Conservation (phyloP, 64 coral and sea anemone species). For the Montipora sp. region DNA sequence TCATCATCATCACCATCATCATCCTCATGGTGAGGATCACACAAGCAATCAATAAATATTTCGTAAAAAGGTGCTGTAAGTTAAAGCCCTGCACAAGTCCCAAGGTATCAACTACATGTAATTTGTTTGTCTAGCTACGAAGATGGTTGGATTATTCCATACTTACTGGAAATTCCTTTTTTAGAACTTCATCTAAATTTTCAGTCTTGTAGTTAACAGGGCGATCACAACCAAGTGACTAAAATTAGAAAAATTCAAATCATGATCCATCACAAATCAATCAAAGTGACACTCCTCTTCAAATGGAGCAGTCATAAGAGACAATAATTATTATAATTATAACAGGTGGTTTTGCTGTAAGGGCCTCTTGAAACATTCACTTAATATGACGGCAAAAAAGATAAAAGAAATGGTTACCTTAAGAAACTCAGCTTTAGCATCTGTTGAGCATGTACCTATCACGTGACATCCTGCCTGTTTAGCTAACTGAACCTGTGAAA, state of each 20-base stretch:
- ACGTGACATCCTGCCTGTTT: conserved; percentile 88
- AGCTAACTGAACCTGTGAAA: conserved; percentile 76
- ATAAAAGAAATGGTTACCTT: conserved; percentile 24
- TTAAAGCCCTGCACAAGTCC: too few species aligned
- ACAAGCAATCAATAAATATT: too few species aligned
- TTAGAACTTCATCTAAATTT: conserved; percentile 82
- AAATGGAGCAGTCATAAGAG: too few species aligned
- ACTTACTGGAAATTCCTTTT: conserved; percentile 87
- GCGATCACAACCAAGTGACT: conserved; percentile 90
- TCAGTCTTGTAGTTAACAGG: conserved; percentile 91
- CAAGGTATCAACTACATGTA: too few species aligned
- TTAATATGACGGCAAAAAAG: not conserved
- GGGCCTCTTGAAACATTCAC: not conserved
- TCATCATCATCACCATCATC: too few species aligned
- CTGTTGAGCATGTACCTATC: conserved; percentile 89
- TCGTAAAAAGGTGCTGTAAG: too few species aligned
- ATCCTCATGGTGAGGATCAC: too few species aligned
- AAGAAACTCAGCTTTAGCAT: conserved; percentile 66
- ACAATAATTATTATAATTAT: too few species aligned
- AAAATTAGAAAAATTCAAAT: not conserved
- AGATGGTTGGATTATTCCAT: too few species aligned
- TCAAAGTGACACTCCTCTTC: too few species aligned
- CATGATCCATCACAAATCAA: too few species aligned
- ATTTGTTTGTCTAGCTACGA: too few species aligned
- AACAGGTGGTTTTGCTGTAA: not conserved